Evolutionary conservation across 1,140 invertebrate species (phyloP).

Genomic region (Dinothrombium tinctorium): DNA sequence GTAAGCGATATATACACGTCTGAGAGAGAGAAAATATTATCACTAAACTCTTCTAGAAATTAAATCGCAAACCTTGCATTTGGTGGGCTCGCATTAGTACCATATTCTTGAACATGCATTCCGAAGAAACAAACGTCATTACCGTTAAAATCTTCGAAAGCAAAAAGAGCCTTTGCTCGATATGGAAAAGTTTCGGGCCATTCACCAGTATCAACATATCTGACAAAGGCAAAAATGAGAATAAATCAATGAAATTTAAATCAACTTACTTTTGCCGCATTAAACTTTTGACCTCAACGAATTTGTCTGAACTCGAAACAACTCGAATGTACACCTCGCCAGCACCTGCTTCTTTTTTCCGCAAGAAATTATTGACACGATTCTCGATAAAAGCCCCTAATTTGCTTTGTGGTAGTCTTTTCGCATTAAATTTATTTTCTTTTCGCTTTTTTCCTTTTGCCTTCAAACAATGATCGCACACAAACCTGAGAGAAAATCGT

Average conservation of each 20-base stretch:
- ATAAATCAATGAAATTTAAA: not conserved
- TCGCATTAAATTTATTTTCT: slow-evolving; percentile 94
- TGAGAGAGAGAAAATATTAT: slow-evolving; percentile 16
- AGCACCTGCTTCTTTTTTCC: slow-evolving; percentile 76
- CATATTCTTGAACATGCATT: slow-evolving; percentile 99
- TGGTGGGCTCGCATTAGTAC: slow-evolving; percentile 75
- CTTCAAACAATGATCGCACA: slow-evolving; percentile 87
- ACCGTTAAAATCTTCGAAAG: slow-evolving; percentile 96
- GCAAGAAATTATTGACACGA: slow-evolving; percentile 87
- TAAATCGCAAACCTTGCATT: slow-evolving; percentile 40
- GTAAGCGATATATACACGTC: slow-evolving; percentile 97
- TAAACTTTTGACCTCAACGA: slow-evolving; percentile 91
- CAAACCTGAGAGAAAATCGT: slow-evolving; percentile 31
- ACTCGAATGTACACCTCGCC: slow-evolving; percentile 94
- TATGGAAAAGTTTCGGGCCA: slow-evolving; percentile 85
- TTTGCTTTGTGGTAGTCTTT: slow-evolving; percentile 68
- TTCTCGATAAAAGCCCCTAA: slow-evolving; percentile 91
- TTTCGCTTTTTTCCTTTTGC: slow-evolving; percentile 69
- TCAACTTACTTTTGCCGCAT: slow-evolving; percentile 38
- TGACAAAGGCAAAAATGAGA: not conserved
- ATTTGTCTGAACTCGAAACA: slow-evolving; percentile 86
- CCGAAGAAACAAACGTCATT: slow-evolving; percentile 98
- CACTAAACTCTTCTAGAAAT: not conserved
- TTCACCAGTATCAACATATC: slow-evolving; percentile 25
- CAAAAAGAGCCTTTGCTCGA: slow-evolving; percentile 91